Percentiles rank a stretch among this genome's conserved stretches.
Evolutionary conservation across 2,888 invertebrate species (phyloP).

Genomic region (Autographa gamma): DNA sequence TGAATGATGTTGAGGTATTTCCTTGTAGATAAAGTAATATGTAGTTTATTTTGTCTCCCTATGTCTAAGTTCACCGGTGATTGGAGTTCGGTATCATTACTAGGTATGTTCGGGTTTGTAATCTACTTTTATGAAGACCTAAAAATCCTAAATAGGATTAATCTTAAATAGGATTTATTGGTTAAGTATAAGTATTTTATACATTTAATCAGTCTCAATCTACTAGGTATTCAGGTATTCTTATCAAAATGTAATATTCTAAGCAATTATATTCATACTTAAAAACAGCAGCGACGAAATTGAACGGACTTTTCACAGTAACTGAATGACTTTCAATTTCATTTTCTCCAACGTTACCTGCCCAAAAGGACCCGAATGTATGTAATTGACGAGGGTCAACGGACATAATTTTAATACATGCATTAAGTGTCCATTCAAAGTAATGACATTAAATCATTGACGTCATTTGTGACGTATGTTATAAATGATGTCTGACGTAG

Average conservation of each 20-base stretch:
- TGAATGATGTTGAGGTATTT: background rate
- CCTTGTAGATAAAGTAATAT: background rate
- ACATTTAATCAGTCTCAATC: too few species aligned
- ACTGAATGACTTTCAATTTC: constrained; percentile 1
- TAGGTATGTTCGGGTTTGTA: too few species aligned
- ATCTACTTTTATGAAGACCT: too few species aligned
- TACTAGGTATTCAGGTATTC: too few species aligned
- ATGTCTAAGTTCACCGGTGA: too few species aligned
- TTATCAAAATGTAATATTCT: too few species aligned
- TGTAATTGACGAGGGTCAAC: constrained; percentile 1
- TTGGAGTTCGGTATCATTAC: too few species aligned
- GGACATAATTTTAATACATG: background rate
- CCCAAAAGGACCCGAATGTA: background rate
- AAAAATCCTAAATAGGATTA: too few species aligned
- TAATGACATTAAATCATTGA: constrained; percentile 4
- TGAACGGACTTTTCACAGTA: background rate
- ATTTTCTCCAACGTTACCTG: background rate
- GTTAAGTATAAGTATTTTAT: too few species aligned
- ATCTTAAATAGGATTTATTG: too few species aligned
- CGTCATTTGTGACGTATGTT: background rate
- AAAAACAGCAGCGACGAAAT: too few species aligned
- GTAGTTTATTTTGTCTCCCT: background rate
- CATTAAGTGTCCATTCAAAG: constrained; percentile 3
- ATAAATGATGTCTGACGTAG: background rate
- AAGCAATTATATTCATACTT: too few species aligned